phyloP scores from a whole-genome alignment of 2,888 invertebrate species.

The Physocephala rufipes region DNA sequence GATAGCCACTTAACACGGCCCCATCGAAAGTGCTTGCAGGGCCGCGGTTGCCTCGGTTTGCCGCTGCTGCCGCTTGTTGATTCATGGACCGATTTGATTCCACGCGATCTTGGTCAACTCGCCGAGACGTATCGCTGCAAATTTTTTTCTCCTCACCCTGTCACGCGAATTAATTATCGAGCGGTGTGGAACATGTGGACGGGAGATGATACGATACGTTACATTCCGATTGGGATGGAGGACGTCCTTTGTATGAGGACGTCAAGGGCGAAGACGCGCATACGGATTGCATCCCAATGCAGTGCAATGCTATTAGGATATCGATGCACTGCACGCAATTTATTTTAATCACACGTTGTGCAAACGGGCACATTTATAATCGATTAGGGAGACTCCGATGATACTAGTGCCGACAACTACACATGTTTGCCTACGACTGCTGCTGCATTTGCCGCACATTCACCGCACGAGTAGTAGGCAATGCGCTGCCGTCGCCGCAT shows the following conservation, averaged over 20 bases:
- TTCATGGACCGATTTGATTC: slow-evolving; percentile 32
- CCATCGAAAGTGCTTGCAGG: slow-evolving; percentile 34
- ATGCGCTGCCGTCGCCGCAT: background rate
- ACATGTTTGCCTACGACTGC: slow-evolving; percentile 40
- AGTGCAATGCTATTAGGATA: slow-evolving; percentile 36
- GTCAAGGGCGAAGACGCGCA: slow-evolving; percentile 35
- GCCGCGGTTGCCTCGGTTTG: no score
- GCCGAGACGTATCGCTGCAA: no score
- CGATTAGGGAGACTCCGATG: slow-evolving; percentile 50
- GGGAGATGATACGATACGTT: background rate
- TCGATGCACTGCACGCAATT: slow-evolving; percentile 52
- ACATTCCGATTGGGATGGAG: no score
- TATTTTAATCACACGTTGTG: slow-evolving; percentile 57
- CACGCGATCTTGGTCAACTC: slow-evolving; percentile 15
- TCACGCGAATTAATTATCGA: slow-evolving; percentile 42
- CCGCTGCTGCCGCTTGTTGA: no score
- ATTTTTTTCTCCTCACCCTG: slow-evolving; percentile 8
- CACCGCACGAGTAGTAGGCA: background rate
- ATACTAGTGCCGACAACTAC: slow-evolving; percentile 27
- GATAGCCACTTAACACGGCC: slow-evolving; percentile 39
- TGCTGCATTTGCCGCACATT: no score
- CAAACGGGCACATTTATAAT: slow-evolving; percentile 54
- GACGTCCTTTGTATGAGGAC: slow-evolving; percentile 13
- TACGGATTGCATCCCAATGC: slow-evolving; percentile 10
- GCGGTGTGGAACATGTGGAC: slow-evolving; percentile 20